phyloP scores from a whole-genome alignment of 1,140 invertebrate species.

The Drosophila asahinai region DNA sequence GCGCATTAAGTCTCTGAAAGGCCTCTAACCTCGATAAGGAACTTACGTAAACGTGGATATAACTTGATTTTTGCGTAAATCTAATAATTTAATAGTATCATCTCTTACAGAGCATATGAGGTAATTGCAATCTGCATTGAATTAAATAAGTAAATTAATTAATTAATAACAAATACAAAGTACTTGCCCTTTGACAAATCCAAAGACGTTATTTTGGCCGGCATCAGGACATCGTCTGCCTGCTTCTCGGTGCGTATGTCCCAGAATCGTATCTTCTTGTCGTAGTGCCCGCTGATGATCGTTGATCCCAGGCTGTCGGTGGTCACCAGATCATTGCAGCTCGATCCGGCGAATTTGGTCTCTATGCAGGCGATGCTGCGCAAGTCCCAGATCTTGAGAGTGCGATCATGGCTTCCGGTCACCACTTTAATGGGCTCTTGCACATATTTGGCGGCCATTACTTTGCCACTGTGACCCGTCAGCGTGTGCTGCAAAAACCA shows the following conservation, averaged over 20 bases:
- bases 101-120: slow-evolving; percentile 96
- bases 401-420: slow-evolving; percentile 97
- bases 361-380: slow-evolving; percentile 95
- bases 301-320: slow-evolving; percentile 94
- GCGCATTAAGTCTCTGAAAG: no score
- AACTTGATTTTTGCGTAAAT: slow-evolving; percentile 97
- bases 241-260: slow-evolving; percentile 93
- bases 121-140: slow-evolving; percentile 92
- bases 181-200: slow-evolving; percentile 94
- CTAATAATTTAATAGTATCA: slow-evolving; percentile 97
- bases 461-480: slow-evolving; percentile 98
- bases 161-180: no score
- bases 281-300: slow-evolving; percentile 98
- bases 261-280: slow-evolving; percentile 98
- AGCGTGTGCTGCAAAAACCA: slow-evolving; percentile 93
- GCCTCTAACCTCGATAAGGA: not conserved
- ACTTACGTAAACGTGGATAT: slow-evolving; percentile 94
- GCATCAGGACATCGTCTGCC: slow-evolving; percentile 93
- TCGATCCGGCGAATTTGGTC: slow-evolving; percentile 98
- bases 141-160: slow-evolving; percentile 14
- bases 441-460: slow-evolving; percentile 96
- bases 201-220: slow-evolving; percentile 97
- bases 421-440: slow-evolving; percentile 95
- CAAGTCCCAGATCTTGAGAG: slow-evolving; percentile 98
- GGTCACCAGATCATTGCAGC: slow-evolving; percentile 97